These are phyloP conservation scores for Trachelus tabidus DNA, from an alignment of 2,888 invertebrate genomes.

Conservation along the genomic window DNA sequence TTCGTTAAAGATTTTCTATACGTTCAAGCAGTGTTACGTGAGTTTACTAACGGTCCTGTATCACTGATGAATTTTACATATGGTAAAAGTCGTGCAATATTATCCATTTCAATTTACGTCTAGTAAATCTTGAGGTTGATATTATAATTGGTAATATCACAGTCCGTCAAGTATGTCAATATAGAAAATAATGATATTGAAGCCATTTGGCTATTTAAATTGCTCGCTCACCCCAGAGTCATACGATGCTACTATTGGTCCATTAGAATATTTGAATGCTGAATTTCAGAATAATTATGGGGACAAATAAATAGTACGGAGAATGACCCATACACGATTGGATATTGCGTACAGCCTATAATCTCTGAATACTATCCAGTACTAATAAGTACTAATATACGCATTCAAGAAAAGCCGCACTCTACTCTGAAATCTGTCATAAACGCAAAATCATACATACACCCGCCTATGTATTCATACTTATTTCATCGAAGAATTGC, in stretches of 20 bases:
- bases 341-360: neutral
- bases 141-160: neutral
- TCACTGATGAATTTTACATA: neutral
- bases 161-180: neutral
- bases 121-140: neutral
- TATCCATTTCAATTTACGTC: neutral
- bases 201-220: neutral
- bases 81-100: neutral
- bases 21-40: conserved; percentile 63
- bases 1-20: neutral
- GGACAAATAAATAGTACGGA: conserved; percentile 2
- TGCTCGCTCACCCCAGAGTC: neutral
- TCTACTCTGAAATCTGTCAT: neutral
- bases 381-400: neutral
- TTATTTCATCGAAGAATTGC: neutral
- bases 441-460: neutral
- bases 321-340: conserved; percentile 16
- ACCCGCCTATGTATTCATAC: neutral
- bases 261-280: neutral
- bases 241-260: neutral
- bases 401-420: neutral
- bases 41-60: conserved; percentile 43
- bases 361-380: neutral
- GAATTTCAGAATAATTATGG: neutral
- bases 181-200: neutral